phyloP scores from a whole-genome alignment of 2,888 invertebrate species.

The Tipula unca region DNA sequence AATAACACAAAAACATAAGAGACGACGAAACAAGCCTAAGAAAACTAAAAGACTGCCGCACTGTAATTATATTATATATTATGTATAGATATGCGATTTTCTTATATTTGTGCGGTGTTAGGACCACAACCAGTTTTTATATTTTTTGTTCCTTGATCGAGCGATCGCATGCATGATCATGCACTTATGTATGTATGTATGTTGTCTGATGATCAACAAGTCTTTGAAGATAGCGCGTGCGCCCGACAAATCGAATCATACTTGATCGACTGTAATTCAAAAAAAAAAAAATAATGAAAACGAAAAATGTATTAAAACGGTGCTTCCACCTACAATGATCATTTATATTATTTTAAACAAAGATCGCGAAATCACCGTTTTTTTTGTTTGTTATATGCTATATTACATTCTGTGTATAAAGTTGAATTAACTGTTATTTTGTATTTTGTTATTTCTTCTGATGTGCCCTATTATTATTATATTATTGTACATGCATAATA shows the following conservation, averaged over 20 bases:
- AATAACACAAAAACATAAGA: neutral
- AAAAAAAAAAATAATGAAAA: neutral
- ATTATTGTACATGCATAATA: neutral
- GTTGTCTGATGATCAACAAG: neutral
- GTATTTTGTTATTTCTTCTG: neutral
- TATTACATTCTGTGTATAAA: neutral
- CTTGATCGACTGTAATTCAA: neutral
- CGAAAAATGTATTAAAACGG: neutral
- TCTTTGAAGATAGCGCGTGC: neutral
- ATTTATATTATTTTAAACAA: neutral
- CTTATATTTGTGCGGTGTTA: neutral
- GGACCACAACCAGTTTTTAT: neutral
- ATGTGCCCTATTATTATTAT: neutral
- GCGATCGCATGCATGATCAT: neutral
- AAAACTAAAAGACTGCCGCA: neutral
- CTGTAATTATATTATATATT: neutral
- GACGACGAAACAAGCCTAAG: neutral
- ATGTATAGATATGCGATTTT: neutral
- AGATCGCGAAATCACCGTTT: slow-evolving; percentile 14
- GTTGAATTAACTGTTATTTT: neutral
- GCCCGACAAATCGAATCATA: neutral
- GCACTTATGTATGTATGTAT: neutral
- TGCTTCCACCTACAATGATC: slow-evolving; percentile 14
- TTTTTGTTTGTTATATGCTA: neutral
- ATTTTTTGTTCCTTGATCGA: neutral